Evolutionary conservation across 2,113 vertebrate genomes (phyloP).

Genomic region (Callipepla californica): DNA sequence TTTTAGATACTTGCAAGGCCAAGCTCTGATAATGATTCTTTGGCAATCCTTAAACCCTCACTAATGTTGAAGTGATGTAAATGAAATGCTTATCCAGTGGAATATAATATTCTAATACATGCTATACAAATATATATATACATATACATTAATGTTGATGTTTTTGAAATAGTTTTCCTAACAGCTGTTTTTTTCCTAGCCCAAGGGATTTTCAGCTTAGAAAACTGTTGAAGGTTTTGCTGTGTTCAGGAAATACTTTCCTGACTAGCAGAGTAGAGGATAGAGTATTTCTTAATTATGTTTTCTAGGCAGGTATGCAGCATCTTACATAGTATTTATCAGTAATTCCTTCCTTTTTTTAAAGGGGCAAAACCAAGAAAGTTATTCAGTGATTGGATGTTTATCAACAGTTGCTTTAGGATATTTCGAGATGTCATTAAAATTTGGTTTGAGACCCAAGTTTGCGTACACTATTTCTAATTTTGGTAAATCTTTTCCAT

Average conservation of each 20-base stretch:
- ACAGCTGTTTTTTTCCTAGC: conserved; percentile 7
- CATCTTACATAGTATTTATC: background rate
- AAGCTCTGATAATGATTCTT: conserved; percentile 26
- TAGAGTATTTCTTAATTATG: background rate
- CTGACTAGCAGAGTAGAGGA: background rate
- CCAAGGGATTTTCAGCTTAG: conserved; percentile 25
- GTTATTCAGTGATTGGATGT: accelerated
- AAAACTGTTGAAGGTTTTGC: conserved; percentile 7
- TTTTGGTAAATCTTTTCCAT: background rate
- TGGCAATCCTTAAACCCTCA: conserved; percentile 19
- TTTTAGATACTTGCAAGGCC: conserved; percentile 39
- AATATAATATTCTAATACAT: background rate
- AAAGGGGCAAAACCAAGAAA: background rate
- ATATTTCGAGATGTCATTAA: background rate
- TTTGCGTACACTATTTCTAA: background rate
- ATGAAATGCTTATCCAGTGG: background rate
- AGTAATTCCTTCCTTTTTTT: background rate
- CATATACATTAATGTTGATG: conserved; percentile 56
- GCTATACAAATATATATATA: background rate
- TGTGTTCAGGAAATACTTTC: background rate
- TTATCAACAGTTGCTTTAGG: background rate
- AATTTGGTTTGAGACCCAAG: background rate
- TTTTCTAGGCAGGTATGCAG: background rate
- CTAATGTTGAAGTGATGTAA: conserved; percentile 25
- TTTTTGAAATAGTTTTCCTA: conserved; percentile 22